These are phyloP conservation scores for Myopa tessellatipennis DNA, from an alignment of 2,888 invertebrate genomes.

Conservation along the genomic window DNA sequence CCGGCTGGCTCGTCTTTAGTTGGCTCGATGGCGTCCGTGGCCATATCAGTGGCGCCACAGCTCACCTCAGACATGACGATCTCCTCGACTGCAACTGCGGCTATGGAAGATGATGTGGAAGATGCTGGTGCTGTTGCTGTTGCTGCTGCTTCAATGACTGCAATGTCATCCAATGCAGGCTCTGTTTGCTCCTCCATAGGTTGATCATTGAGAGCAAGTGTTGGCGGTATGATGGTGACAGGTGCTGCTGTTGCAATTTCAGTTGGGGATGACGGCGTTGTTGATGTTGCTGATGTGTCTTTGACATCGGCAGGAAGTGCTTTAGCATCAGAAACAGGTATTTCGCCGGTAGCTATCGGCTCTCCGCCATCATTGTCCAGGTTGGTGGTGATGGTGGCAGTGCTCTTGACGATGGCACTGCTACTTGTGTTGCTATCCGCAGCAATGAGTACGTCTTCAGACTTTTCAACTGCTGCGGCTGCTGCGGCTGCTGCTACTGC, in stretches of 20 bases:
- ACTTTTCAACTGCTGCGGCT: conserved; percentile 50
- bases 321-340: conserved; percentile 35
- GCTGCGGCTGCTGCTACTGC: conserved; percentile 42
- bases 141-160: conserved; percentile 47
- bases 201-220: conserved; percentile 59
- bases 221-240: conserved; percentile 46
- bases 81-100: conserved; percentile 56
- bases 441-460: conserved; percentile 45
- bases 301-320: conserved; percentile 26
- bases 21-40: conserved; percentile 58
- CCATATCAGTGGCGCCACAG: conserved; percentile 58
- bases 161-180: conserved; percentile 50
- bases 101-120: background rate
- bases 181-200: conserved; percentile 56
- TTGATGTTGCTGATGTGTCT: conserved; percentile 40
- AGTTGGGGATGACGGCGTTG: conserved; percentile 37
- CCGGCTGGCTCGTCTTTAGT: conserved; percentile 63
- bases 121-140: conserved; percentile 10
- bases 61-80: conserved; percentile 62
- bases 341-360: conserved; percentile 53
- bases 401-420: background rate
- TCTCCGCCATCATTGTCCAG: conserved; percentile 43
- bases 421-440: background rate
- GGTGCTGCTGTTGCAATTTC: conserved; percentile 32
- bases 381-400: background rate